Conservation (phyloP, 2,888 invertebrate genomes). For the Agonopterix subpropinquella region DNA sequence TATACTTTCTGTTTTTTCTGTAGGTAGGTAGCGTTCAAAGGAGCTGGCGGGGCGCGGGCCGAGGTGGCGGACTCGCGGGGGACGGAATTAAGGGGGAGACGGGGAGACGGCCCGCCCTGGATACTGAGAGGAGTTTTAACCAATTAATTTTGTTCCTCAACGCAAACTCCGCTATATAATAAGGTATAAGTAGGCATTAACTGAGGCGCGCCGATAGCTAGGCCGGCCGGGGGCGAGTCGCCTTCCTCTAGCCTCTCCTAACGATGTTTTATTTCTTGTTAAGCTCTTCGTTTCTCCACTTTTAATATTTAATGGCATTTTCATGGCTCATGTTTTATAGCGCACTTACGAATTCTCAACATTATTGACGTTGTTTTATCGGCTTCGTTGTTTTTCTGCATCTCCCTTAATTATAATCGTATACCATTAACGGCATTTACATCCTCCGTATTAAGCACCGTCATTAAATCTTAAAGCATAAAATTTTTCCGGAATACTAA, state of each 20-base stretch:
- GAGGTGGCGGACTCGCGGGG: constrained; percentile 31
- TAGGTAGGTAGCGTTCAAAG: constrained; percentile 76
- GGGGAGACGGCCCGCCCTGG: constrained; percentile 67
- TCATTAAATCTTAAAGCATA: constrained; percentile 9
- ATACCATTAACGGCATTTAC: constrained; percentile 14
- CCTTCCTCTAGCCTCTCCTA: constrained; percentile 54
- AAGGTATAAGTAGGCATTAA: constrained; percentile 76
- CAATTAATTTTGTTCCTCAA: constrained; percentile 78
- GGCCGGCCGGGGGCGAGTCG: constrained; percentile 62
- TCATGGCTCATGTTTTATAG: constrained; percentile 72
- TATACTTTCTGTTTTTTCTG: constrained; percentile 76
- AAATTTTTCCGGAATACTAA: constrained; percentile 2
- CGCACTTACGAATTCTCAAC: constrained; percentile 67
- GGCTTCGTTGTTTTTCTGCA: constrained; percentile 44
- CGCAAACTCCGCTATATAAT: constrained; percentile 76
- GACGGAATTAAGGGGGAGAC: constrained; percentile 66
- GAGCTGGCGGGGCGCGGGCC: constrained; percentile 56
- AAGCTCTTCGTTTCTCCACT: constrained; percentile 75
- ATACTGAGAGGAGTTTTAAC: constrained; percentile 78
- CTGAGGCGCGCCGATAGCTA: constrained; percentile 72
- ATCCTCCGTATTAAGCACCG: constrained; percentile 8
- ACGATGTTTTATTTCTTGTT: constrained; percentile 76
- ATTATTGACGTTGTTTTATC: constrained; percentile 58
- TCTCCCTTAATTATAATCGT: constrained; percentile 23
- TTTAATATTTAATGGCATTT: constrained; percentile 76